Base-by-base conservation (phyloP, 2,888 invertebrate species). In the Thereva nobilitata region DNA sequence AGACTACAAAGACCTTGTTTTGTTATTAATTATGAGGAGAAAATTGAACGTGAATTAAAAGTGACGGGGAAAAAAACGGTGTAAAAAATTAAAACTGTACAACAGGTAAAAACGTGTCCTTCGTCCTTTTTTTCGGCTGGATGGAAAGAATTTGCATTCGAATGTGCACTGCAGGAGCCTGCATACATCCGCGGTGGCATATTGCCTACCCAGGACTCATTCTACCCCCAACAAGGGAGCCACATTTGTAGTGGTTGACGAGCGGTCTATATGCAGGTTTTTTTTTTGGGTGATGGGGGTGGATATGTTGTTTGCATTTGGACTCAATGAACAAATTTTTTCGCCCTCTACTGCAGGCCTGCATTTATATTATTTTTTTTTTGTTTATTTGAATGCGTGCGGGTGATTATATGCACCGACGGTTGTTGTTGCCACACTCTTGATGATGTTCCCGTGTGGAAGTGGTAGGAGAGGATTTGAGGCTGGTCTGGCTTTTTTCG, bases 371-470 rank as follows among this genome's bases (percentile, higher is more conserved):
- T 47, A 9, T 53, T 56, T 56, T 66, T 49, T n/a, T 52, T 41
- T 52, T 23, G 50, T 63, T 63, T 63, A 44, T 52, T 63, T 63
- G 40, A 63, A 42, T 41, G 40, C 50, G 61, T 40, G 41, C 47
- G 42, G 12, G 47, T 23, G 40, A 10, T 69, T 73, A 54, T 63
- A 47, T 67, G 67, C 67, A 55, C 67, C 42, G 10, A 49, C 23
- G 54, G 55, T 59, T 55, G 63, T 41, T 45, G 66, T 44, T 63
- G 40, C 65, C 49, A 71, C 42, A 41, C 56, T 23, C 41, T 49
- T 70, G 69, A 65, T 67, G 70, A 68, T 70, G 71, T 68, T 72
- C 73, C 72, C 63, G 64, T 56, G 57, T 66, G 44, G 50, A 47
- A 50, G 49, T 54, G 52, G 37, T 50, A 56, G 57, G 59, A 52